Conservation (phyloP, 2,797 vertebrate species). For the Hoplostethus atlanticus region DNA sequence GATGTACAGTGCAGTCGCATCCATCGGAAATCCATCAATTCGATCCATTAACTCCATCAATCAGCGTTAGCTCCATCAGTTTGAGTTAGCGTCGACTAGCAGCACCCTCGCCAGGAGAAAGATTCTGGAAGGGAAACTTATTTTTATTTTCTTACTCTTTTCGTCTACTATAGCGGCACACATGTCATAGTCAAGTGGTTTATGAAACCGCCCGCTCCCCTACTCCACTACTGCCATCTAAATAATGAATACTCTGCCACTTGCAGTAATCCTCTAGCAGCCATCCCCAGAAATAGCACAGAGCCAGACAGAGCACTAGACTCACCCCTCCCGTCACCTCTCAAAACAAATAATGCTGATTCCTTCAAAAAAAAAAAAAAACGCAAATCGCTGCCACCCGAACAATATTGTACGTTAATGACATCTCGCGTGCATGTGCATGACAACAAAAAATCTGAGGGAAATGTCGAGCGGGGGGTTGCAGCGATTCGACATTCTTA, state of each 20-base stretch:
- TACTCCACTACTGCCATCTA: constrained; percentile 78
- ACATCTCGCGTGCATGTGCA: constrained; percentile 19
- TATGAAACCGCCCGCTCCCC: constrained; percentile 77
- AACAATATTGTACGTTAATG: constrained; percentile 26
- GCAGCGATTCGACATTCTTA: constrained; percentile 59
- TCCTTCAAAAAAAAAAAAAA: constrained; percentile 43
- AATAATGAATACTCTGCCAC: constrained; percentile 87
- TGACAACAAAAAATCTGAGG: constrained; percentile 15
- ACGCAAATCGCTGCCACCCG: constrained; percentile 38
- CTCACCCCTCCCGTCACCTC: constrained; percentile 68
- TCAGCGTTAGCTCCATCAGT: constrained; percentile 73
- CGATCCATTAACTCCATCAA: constrained; percentile 78
- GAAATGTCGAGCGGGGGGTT: constrained; percentile 13
- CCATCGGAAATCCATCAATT: constrained; percentile 52
- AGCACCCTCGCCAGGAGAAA: constrained; percentile 54
- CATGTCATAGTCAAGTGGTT: constrained; percentile 83
- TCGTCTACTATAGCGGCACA: constrained; percentile 71
- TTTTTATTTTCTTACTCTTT: constrained; percentile 40
- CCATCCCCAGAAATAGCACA: constrained; percentile 82
- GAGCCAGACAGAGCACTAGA: constrained; percentile 73
- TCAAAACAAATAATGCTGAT: constrained; percentile 78
- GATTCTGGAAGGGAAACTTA: constrained; percentile 61
- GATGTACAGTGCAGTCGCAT: constrained; percentile 40
- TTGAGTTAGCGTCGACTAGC: constrained; percentile 65
- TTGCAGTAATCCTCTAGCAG: constrained; percentile 83